Percentiles rank a stretch among this genome's conserved stretches.
phyloP scores from a whole-genome alignment of 2,888 invertebrate species.

The Stenotaenia linearis region DNA sequence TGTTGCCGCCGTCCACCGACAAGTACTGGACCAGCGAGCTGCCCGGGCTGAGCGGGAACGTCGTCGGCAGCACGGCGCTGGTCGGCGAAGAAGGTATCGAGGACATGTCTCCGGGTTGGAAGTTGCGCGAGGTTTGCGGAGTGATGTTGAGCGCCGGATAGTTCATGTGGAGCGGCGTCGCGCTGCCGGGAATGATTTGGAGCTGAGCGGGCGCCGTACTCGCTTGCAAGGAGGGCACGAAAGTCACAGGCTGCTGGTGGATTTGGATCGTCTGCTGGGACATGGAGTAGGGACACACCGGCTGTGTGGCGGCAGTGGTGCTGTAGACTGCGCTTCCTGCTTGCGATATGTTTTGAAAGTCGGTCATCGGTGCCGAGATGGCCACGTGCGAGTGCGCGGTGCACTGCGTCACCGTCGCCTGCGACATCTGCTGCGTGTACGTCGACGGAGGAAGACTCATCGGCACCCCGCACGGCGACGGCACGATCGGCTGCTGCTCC shows the following conservation, averaged over 20 bases:
- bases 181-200: neutral
- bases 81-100: neutral
- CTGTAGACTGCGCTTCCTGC: neutral
- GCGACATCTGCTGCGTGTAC: neutral
- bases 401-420: neutral
- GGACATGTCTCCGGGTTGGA: neutral
- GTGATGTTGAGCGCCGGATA: neutral
- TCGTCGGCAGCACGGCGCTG: neutral
- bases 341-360: neutral
- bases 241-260: neutral
- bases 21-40: neutral
- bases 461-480: neutral
- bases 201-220: neutral
- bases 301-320: neutral
- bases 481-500: neutral
- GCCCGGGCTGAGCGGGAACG: slow-evolving; percentile 1
- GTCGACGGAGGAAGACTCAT: neutral
- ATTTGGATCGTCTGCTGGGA: neutral
- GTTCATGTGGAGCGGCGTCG: neutral
- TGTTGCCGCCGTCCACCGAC: neutral
- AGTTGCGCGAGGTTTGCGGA: neutral
- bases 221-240: neutral
- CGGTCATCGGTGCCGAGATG: neutral
- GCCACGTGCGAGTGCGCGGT: neutral
- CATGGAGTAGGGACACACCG: neutral